phyloP scores from a whole-genome alignment of 1,140 invertebrate species.

The Eumeta japonica region DNA sequence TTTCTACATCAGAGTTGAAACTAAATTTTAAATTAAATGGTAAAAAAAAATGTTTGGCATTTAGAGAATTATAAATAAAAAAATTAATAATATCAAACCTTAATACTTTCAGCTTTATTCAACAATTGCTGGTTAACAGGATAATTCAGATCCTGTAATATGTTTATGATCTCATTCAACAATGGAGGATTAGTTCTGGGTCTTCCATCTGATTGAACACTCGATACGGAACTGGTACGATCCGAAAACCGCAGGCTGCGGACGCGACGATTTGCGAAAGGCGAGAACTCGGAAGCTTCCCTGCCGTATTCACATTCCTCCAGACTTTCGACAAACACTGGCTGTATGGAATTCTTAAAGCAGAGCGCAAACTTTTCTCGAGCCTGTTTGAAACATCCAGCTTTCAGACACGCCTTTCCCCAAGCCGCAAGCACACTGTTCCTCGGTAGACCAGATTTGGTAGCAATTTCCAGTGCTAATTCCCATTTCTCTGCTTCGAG shows the following conservation, averaged over 20 bases:
- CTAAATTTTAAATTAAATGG: too few species aligned
- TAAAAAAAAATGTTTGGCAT: too few species aligned
- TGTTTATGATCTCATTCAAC: slow-evolving; percentile 66
- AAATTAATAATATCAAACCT: too few species aligned
- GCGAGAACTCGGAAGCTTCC: slow-evolving; percentile 32
- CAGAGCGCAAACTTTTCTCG: slow-evolving; percentile 66
- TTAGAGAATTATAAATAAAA: too few species aligned
- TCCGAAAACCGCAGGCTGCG: slow-evolving; percentile 27
- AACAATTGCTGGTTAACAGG: slow-evolving; percentile 44
- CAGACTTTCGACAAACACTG: slow-evolving; percentile 27
- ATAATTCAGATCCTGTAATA: slow-evolving; percentile 63
- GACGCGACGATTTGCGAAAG: slow-evolving; percentile 28
- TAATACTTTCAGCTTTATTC: slow-evolving; percentile 46
- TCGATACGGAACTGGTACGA: slow-evolving; percentile 28
- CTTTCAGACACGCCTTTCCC: slow-evolving; percentile 79
- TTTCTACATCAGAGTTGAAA: too few species aligned
- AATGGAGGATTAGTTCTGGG: slow-evolving; percentile 62
- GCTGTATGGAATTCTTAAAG: slow-evolving; percentile 46
- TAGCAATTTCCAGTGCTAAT: slow-evolving; percentile 80
- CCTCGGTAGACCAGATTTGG: slow-evolving; percentile 79
- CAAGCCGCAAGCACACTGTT: slow-evolving; percentile 80
- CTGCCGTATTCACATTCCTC: slow-evolving; percentile 37
- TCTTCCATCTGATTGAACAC: slow-evolving; percentile 47
- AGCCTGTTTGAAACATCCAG: slow-evolving; percentile 73
- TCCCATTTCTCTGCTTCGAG: slow-evolving; percentile 81